Percentiles rank a stretch among this genome's conserved stretches.
Conservation (phyloP, 37 sponge, comb jelly and placozoan species). For the Hormiphora californensis region DNA sequence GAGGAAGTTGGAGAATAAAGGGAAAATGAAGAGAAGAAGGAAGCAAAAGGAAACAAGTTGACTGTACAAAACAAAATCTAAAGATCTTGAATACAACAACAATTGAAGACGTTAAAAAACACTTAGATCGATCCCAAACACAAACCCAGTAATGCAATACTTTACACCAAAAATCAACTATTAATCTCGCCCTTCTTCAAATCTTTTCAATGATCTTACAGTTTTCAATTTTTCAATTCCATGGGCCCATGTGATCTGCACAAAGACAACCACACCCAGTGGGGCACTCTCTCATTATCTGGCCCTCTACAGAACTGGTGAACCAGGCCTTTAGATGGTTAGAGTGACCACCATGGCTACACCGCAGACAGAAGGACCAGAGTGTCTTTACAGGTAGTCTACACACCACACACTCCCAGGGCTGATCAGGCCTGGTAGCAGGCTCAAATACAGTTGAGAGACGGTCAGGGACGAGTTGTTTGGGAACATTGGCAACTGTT, state of each 20-base stretch:
- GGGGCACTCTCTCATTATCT: constrained; percentile 37
- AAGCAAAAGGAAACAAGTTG: no score
- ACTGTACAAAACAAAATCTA: no score
- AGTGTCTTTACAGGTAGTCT: constrained; percentile 10
- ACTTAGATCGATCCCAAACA: no score
- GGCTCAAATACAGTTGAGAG: not conserved
- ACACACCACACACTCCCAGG: constrained; percentile 36
- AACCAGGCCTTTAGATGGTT: constrained; percentile 24
- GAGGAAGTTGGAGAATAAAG: no score
- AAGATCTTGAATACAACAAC: no score
- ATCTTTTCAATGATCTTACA: no score
- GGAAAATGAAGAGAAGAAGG: no score
- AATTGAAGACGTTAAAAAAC: no score
- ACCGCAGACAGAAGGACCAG: constrained; percentile 31
- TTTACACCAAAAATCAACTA: no score
- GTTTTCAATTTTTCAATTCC: no score
- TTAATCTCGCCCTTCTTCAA: no score
- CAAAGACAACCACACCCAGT: constrained; percentile 51
- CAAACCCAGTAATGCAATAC: no score
- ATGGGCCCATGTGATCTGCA: constrained; percentile 26
- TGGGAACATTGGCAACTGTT: not conserved
- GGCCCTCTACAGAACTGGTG: not conserved
- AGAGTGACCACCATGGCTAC: constrained; percentile 17
- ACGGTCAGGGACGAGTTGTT: not conserved
- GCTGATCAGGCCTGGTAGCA: not conserved